These are phyloP conservation scores for Poeciliopsis gracilis DNA, from an alignment of 2,797 vertebrate genomes.

Conservation along the genomic window DNA sequence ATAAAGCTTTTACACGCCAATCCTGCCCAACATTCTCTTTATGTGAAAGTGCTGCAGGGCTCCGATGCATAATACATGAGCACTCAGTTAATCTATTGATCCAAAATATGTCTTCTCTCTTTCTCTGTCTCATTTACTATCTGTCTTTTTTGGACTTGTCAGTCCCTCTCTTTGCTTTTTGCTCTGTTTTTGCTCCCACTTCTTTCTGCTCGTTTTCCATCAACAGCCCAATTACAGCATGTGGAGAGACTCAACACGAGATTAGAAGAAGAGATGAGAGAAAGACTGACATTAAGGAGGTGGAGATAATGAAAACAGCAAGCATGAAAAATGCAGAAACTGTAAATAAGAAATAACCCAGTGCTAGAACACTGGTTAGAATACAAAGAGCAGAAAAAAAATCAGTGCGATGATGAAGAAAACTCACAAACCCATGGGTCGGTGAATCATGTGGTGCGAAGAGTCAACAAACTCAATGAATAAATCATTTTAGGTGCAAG, in stretches of 20 bases:
- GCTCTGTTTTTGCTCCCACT: conserved; percentile 1
- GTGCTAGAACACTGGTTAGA: conserved; percentile 26
- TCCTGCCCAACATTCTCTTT: conserved; percentile 82
- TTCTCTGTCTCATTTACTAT: conserved; percentile 72
- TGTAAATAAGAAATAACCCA: conserved; percentile 35
- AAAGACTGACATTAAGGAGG: conserved; percentile 31
- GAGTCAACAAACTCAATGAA: not conserved
- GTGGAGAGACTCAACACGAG: conserved; percentile 17
- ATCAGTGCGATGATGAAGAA: not conserved
- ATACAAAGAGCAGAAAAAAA: conserved; percentile 22
- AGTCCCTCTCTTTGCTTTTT: conserved; percentile 32
- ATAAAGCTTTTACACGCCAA: conserved; percentile 84
- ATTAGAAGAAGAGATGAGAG: conserved; percentile 37
- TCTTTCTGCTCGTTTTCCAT: conserved; percentile 15
- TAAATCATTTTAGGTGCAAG: conserved; percentile 4
- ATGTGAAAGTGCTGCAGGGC: conserved; percentile 84
- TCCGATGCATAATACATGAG: conserved; percentile 82
- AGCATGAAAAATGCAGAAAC: conserved; percentile 47
- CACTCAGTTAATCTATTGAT: conserved; percentile 87
- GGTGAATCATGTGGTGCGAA: not conserved
- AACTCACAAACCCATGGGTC: not conserved
- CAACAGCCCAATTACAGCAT: conserved; percentile 17
- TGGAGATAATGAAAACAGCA: conserved; percentile 48
- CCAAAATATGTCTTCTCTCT: conserved; percentile 75
- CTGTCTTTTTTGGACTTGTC: conserved; percentile 61